A percentile compares a stretch with the other conserved stretches of the same genome.
Evolutionary conservation across 2,888 invertebrate genomes (phyloP).

Genomic region (Panorpa germanica): DNA sequence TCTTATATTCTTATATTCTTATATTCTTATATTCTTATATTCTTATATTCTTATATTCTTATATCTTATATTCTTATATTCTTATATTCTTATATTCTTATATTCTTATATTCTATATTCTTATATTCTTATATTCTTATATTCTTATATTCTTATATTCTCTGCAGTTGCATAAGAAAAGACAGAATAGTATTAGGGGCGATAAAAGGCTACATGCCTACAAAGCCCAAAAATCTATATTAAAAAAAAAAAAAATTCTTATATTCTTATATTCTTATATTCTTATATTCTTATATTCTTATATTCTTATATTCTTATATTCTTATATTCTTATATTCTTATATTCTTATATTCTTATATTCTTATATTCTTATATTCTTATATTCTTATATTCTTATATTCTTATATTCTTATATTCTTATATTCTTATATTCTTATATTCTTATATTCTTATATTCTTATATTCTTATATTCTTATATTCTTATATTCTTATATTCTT

Average conservation of each 20-base stretch:
- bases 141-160: conserved; percentile 2
- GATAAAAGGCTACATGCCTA: not conserved
- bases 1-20: conserved; percentile 2
- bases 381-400: conserved; percentile 3
- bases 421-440: conserved; percentile 3
- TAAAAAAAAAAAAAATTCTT: not conserved
- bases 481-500: too few species aligned
- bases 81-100: conserved; percentile 2
- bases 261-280: conserved; percentile 3
- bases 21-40: conserved; percentile 3
- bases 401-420: conserved; percentile 2
- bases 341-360: conserved; percentile 2
- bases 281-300: conserved; percentile 2
- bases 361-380: conserved; percentile 1
- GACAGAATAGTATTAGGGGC: not conserved
- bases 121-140: conserved; percentile 2
- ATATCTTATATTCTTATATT: conserved; percentile 2
- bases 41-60: too few species aligned
- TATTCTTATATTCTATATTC: conserved; percentile 2
- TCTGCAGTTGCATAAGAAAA: too few species aligned
- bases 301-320: conserved; percentile 2
- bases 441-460: conserved; percentile 2
- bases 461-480: too few species aligned
- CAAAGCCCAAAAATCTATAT: not conserved
- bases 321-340: conserved; percentile 2